Evolutionary conservation across 2,797 vertebrate species (phyloP).

Genomic region (Delichon dasypus): DNA sequence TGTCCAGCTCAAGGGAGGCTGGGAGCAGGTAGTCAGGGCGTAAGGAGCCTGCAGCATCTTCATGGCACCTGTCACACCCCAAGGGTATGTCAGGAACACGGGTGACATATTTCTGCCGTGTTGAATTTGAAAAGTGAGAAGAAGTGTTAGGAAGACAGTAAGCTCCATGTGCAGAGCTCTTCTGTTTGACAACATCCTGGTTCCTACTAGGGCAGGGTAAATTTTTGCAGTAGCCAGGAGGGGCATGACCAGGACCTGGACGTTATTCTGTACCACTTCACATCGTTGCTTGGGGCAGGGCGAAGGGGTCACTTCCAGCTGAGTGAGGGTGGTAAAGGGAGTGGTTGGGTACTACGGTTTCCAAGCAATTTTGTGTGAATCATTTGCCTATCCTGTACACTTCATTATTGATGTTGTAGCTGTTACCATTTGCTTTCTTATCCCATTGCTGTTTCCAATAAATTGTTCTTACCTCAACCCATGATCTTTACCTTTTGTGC

Average conservation of each 20-base stretch:
- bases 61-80: background rate
- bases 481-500: background rate
- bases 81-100: background rate
- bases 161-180: background rate
- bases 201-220: background rate
- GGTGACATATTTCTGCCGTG: background rate
- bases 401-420: background rate
- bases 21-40: background rate
- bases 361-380: background rate
- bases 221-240: background rate
- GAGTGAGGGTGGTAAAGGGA: background rate
- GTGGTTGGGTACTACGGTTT: fast-evolving
- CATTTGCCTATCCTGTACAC: background rate
- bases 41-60: background rate
- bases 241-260: background rate
- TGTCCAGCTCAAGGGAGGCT: background rate
- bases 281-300: fast-evolving
- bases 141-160: background rate
- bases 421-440: background rate
- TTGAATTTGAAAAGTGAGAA: background rate
- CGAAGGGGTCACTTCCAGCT: background rate
- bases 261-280: background rate
- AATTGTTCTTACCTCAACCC: background rate
- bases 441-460: background rate
- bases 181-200: background rate